Conservation (phyloP, 2,888 invertebrate species). For the Sphecodes monilicornis region DNA sequence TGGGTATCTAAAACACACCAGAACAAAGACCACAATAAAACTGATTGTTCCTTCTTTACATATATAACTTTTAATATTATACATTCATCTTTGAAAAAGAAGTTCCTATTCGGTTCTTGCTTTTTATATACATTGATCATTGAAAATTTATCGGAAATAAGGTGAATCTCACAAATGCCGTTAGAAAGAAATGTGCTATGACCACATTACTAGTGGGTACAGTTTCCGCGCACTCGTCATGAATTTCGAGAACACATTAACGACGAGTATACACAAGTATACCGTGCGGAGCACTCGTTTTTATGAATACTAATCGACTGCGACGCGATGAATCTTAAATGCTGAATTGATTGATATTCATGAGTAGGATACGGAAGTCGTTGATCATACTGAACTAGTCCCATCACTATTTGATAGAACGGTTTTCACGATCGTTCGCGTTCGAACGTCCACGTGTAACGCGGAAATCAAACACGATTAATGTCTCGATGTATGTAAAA, state of each 20-base stretch:
- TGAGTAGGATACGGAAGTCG: not conserved
- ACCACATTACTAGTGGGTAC: not conserved
- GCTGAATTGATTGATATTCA: slow-evolving; percentile 1
- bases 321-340: slow-evolving; percentile 11
- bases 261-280: not conserved
- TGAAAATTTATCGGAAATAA: not conserved
- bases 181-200: not conserved
- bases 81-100: too few relatives aligned
- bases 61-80: too few relatives aligned
- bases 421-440: slow-evolving; percentile 2
- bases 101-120: too few relatives aligned
- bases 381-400: slow-evolving; percentile 12
- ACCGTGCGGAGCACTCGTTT: not conserved
- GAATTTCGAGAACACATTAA: not conserved
- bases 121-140: too few relatives aligned
- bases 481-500: not conserved
- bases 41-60: too few relatives aligned
- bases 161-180: not conserved
- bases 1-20: too few relatives aligned
- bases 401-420: not conserved
- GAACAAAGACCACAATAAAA: too few relatives aligned
- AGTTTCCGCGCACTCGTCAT: not conserved
- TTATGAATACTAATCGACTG: slow-evolving; percentile 13
- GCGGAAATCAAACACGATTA: not conserved
- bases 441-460: not conserved